Conservation (phyloP, 2,797 vertebrate genomes). For the Acanthurus lineatus region DNA sequence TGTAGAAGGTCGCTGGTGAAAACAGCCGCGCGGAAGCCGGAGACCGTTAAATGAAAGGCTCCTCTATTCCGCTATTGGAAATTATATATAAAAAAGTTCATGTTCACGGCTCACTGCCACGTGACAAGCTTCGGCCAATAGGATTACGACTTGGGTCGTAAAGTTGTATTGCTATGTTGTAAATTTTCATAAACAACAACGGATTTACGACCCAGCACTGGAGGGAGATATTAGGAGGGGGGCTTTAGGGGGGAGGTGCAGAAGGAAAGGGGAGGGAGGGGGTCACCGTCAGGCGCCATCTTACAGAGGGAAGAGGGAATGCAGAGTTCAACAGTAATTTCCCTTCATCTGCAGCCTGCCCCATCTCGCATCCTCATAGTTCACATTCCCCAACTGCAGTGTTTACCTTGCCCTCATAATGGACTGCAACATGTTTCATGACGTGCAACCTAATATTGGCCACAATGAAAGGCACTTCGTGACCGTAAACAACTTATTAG, state of each 20-base stretch:
- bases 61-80: constrained; percentile 96
- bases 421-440: constrained; percentile 38
- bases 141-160: constrained; percentile 92
- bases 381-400: constrained; percentile 69
- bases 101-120: constrained; percentile 95
- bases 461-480: neutral
- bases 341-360: constrained; percentile 70
- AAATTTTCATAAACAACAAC: constrained; percentile 99
- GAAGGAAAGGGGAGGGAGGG: constrained; percentile 82
- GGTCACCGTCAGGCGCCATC: constrained; percentile 95
- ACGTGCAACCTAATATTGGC: constrained; percentile 23
- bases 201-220: constrained; percentile 95
- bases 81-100: constrained; percentile 99
- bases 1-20: constrained; percentile 65
- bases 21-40: constrained; percentile 88
- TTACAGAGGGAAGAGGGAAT: constrained; percentile 89
- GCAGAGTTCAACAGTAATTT: constrained; percentile 80
- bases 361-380: constrained; percentile 75
- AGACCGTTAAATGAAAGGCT: constrained; percentile 92
- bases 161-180: constrained; percentile 99
- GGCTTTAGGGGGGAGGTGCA: constrained; percentile 51
- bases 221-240: constrained; percentile 45
- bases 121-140: constrained; percentile 94
- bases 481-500: neutral
- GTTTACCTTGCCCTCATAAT: constrained; percentile 55